Evolutionary conservation across 2,888 invertebrate genomes (phyloP), one percentile per base, ranked within the genome.

Genomic region (Himalopsyche japonica): DNA sequence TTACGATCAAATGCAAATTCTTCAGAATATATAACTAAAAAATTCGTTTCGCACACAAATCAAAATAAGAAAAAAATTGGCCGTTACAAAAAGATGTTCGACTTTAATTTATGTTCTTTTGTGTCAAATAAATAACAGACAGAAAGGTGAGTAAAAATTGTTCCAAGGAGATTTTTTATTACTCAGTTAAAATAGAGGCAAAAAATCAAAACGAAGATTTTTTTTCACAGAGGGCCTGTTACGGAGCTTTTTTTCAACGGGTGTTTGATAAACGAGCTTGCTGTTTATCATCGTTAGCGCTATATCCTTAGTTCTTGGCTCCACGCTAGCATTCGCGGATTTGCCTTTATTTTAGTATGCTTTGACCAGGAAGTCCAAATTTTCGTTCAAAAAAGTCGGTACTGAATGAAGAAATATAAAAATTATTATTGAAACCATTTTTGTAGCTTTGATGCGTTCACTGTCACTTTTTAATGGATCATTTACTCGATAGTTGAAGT

Each of bases 241-340:
- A 15, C 43, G 43, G 0, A 43, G 43, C 57, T 81, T 76, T 77
- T 49, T 48, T 27, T 1, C 70, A 77, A n/a, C 27, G 37, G 37
- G 34, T 34, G 47, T 81, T 76, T 85, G 85, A 85, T 85, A 84
- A 85, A 85, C 76, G 85, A 82, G 82, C 47, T 27, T 49, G 37
- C 83, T 70, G 85, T 85, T 83, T 85, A 85, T 85, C 85, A 85
- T 85, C 85, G 80, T 85, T 85, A 85, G 80, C 81, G 27, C 79
- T 18, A 47, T 80, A 82, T 80, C 82, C 82, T 32, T 76, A 64
- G 81, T 77, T 37, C 81, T 49, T 20, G 77, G 77, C 76, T 77
- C 81, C 24, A 1, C n/a, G 43, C 47, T 24, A 18, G 81, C 76
- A 20, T 82, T 57, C 47, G 12, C 81, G 77, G 81, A 82, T 82